Conservation (phyloP, 2,797 vertebrate species). For the Enteromius radiatus region DNA sequence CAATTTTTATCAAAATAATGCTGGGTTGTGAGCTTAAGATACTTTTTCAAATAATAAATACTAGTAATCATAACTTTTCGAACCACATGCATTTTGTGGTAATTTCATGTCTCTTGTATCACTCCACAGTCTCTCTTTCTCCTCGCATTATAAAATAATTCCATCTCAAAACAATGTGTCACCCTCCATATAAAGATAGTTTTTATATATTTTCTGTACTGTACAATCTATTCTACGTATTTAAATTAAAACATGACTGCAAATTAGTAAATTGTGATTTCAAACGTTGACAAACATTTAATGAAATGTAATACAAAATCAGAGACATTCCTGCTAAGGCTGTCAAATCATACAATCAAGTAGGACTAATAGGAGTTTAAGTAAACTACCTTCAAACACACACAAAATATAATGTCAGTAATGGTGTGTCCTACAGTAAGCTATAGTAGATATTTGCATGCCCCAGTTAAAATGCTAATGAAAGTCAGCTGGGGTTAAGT, state of each 20-base stretch:
- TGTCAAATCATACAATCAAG: not conserved
- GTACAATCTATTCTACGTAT: not conserved
- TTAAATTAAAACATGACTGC: not conserved
- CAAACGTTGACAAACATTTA: not conserved
- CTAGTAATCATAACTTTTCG: no score
- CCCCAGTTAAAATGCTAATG: not conserved
- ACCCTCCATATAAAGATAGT: not conserved
- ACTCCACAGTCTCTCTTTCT: not conserved
- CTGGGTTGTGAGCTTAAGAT: not conserved
- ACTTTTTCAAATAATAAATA: no score
- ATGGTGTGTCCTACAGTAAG: not conserved
- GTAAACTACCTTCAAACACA: not conserved
- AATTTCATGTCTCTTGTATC: not conserved
- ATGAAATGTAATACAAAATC: not conserved
- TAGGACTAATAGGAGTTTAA: not conserved
- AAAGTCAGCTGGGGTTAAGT: constrained; percentile 13
- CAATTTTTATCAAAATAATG: not conserved
- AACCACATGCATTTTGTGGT: not conserved
- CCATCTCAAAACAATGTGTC: not conserved
- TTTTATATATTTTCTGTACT: not conserved
- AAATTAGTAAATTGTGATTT: not conserved
- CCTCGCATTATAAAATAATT: not conserved
- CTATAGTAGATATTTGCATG: not conserved
- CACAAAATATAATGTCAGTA: not conserved
- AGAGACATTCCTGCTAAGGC: not conserved